Evolutionary conservation across 1,140 invertebrate species (phyloP).

Genomic region (Drosophila melanogaster): DNA sequence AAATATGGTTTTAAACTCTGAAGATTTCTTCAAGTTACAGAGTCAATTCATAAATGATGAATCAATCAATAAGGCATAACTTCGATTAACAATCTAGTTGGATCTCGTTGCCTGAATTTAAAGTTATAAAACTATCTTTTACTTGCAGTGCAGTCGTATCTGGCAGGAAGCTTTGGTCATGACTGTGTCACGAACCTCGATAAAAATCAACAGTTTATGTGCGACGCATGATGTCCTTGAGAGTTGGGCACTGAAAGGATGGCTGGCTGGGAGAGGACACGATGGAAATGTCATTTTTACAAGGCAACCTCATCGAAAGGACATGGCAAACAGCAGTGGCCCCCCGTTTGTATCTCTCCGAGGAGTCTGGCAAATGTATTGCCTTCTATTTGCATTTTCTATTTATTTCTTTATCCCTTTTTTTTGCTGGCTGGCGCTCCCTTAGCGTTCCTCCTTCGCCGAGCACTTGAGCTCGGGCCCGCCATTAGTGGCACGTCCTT

Average conservation of each 20-base stretch:
- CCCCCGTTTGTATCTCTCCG: slow-evolving; percentile 1
- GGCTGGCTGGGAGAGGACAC: slow-evolving; percentile 6
- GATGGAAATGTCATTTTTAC: slow-evolving; percentile 52
- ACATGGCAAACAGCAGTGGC: slow-evolving; percentile 48
- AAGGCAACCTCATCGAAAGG: slow-evolving; percentile 33
- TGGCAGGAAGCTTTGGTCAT: slow-evolving; percentile 9
- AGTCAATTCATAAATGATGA: no score
- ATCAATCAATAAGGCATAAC: background rate
- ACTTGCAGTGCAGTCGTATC: background rate
- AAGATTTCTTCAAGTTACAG: background rate
- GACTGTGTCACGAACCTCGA: slow-evolving; percentile 63
- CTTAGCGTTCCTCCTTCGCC: slow-evolving; percentile 9
- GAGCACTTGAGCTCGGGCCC: slow-evolving; percentile 69
- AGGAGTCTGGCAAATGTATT: slow-evolving; percentile 72
- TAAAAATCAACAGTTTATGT: slow-evolving; percentile 83
- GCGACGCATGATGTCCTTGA: slow-evolving; percentile 76
- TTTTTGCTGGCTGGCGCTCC: slow-evolving; percentile 19
- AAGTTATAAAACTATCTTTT: no score
- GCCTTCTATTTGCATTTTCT: slow-evolving; percentile 83
- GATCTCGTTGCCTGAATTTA: no score
- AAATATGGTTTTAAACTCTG: background rate
- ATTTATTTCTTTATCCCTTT: slow-evolving; percentile 83
- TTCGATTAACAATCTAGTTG: background rate
- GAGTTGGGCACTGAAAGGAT: slow-evolving; percentile 8
- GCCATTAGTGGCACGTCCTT: slow-evolving; percentile 81